phyloP scores from a whole-genome alignment of 2,888 invertebrate species.

The Lapara coniferarum region DNA sequence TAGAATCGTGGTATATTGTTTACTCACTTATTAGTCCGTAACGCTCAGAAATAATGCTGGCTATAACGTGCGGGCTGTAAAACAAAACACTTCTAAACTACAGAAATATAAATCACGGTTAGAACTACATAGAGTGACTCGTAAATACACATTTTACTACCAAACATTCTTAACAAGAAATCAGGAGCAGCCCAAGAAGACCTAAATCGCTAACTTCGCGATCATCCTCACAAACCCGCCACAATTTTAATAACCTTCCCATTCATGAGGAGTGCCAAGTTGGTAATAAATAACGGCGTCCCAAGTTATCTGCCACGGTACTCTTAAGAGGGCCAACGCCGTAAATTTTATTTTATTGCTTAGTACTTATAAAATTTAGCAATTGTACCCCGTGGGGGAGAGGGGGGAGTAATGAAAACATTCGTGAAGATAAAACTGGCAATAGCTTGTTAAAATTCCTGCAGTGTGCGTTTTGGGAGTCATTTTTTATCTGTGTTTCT shows the following conservation, averaged over 20 bases:
- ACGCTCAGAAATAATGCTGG: too few relatives aligned
- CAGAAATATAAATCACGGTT: too few relatives aligned
- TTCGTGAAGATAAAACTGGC: conserved; percentile 36
- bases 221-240: background rate
- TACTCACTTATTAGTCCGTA: too few relatives aligned
- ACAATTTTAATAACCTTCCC: conserved; percentile 41
- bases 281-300: conserved; percentile 63
- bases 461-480: conserved; percentile 32
- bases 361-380: conserved; percentile 62
- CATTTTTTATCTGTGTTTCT: conserved; percentile 26
- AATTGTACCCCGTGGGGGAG: conserved; percentile 45
- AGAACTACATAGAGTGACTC: too few relatives aligned
- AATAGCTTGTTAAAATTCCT: conserved; percentile 35
- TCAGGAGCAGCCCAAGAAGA: background rate
- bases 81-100: too few relatives aligned
- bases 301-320: conserved; percentile 44
- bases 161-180: background rate
- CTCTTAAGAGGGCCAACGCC: conserved; percentile 39
- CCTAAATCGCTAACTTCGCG: background rate
- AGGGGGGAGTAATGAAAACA: conserved; percentile 37
- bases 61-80: too few relatives aligned
- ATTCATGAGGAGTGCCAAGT: conserved; percentile 62
- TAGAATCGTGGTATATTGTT: too few relatives aligned
- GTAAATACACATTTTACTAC: too few relatives aligned
- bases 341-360: conserved; percentile 69